These are phyloP conservation scores for Ophthalmolycus amberensis DNA, from an alignment of 2,113 vertebrate genomes.

Conservation along the genomic window DNA sequence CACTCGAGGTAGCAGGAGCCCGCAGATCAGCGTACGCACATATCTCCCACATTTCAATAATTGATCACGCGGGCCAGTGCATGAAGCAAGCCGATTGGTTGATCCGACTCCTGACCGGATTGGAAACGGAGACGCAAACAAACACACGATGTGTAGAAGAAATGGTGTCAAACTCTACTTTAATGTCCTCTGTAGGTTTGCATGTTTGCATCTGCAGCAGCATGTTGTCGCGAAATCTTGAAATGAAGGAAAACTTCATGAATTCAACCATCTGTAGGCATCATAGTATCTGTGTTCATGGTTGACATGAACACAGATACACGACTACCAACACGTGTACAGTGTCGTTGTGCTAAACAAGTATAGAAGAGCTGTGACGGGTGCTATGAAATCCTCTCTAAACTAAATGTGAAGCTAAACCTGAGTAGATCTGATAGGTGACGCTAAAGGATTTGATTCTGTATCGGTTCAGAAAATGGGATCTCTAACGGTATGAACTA, in stretches of 20 bases:
- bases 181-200: too few species aligned
- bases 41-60: background rate
- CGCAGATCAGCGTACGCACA: too few species aligned
- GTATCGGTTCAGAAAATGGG: conserved; percentile 12
- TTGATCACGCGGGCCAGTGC: background rate
- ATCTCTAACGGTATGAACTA: conserved; percentile 7
- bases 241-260: background rate
- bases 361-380: background rate
- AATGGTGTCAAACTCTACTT: background rate
- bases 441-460: conserved; percentile 28
- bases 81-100: background rate
- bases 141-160: background rate
- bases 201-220: background rate
- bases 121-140: background rate
- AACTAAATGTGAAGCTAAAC: background rate
- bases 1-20: background rate
- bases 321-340: background rate
- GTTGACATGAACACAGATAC: too few species aligned
- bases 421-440: conserved; percentile 1
- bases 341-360: background rate
- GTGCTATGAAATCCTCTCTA: background rate
- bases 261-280: too few species aligned
- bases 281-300: background rate
- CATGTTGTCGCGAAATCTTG: background rate
- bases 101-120: background rate